Evolutionary conservation across 2,113 vertebrate species (phyloP), one percentile per base, ranked within the genome.

Genomic region (Varanus komodoensis): DNA sequence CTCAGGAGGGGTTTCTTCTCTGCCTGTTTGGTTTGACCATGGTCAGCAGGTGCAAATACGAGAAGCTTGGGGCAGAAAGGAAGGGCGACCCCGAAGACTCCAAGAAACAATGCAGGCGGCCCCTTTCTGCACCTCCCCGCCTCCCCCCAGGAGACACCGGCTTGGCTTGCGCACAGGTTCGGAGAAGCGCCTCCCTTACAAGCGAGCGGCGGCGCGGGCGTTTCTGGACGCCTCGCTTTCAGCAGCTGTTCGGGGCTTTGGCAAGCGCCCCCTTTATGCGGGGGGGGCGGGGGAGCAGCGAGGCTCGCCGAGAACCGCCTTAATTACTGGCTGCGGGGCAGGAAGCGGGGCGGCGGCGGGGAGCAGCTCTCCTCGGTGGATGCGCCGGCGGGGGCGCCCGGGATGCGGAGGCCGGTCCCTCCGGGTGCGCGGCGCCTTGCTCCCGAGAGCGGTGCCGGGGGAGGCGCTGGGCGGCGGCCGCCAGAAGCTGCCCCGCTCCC

Each of bases 221-320:
- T 88, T 87, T 92, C 27, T 93, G 90, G 90, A 86, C 23, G 90
- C 77, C 86, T 88, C 86, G 38, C 82, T 86, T 84, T 86, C 82
- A 83, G 78, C 84, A 80, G 85, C 90, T 81, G 86, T 88, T 81
- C 82, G 82, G 92, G 75, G 75, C 78, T 86, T 86, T 93, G 92
- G 91, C 92, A 93, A 88, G 87, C 64, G 34, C 52, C 91, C 91
- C 87, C 86, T 87, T 89, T 86, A 84, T 86, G 57, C 57, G 77
- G 69, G 34, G 0, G 0, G 21, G 32, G 64, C n/a, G 73, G 68
- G 21, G 44, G 1, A 4, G 74, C 7, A 1, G 29, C 32, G 32
- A 79, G 48, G 3, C 19, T 0, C 61, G 84, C 84, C 71, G 75
- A 75, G 71, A 75, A 86, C 69, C 5, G 57, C 38, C 84, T 74